Base-by-base conservation (phyloP, 1,140 invertebrate genomes). In the Drosophila kepulauana region DNA sequence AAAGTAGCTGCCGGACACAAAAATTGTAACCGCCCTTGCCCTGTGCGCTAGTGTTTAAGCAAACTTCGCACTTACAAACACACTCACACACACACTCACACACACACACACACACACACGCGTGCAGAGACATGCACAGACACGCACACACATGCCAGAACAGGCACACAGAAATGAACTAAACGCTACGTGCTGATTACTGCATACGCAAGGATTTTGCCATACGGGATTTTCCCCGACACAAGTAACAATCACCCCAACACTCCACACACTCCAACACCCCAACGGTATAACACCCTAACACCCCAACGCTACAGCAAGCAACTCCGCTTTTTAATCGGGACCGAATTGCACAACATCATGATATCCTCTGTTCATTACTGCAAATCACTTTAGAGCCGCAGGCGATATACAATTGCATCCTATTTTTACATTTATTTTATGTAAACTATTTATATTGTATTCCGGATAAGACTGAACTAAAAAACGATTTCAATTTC, bases 131-230 rank as follows among this genome's bases (percentile, higher is more conserved):
- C 41, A 52, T 38, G 33, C 51, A 62, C 25, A 61, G 25, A 66
- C 43, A 66, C 46, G 41, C 45, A 20, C 54, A 16, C 49, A 45
- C 58, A 69, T 54, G 72, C 62, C 43, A 58, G 63, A 59, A 67
- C 84, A 88, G 80, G 80, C 82, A 87, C 84, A 87, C 70, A 82
- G 76, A 87, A 73, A 88, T 87, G 84, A 80, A 88, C 84, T 84
- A 88, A 80, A 78, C 74, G 74, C 80, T 88, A 88, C 84, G 84
- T 88, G 84, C 84, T 88, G 85, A 88, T 88, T 88, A 88, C 84
- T 88, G 84, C 80, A 88, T 88, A 88, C 80, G 84, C 80, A 88
- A 88, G 84, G 84, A 88, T 88, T 88, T 88, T 57, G 49, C 52
- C 46, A 52, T 35, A 69, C 56, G 16, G 45, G 33, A 48, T 48